A percentile compares a stretch with the other conserved stretches of the same genome.
Conservation (phyloP, 1,140 invertebrate species). For the Rhyzopertha dominica region DNA sequence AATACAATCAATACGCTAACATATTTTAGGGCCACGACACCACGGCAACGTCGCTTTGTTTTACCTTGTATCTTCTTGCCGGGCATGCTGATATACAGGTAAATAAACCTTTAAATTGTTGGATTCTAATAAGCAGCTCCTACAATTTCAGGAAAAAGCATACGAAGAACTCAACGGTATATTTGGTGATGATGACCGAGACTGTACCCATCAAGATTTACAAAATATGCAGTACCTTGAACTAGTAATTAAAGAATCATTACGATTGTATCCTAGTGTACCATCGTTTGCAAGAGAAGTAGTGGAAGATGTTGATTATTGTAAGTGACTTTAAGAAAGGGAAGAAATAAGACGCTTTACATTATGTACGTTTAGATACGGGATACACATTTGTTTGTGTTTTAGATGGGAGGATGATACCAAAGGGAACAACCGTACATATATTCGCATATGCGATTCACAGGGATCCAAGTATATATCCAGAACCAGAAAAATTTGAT, state of each 20-base stretch:
- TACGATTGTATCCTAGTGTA: conserved; percentile 50
- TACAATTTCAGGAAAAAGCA: conserved; percentile 45
- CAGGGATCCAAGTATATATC: too few relatives aligned
- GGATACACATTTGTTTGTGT: too few relatives aligned
- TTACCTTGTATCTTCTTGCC: conserved; percentile 40
- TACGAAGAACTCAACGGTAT: conserved; percentile 49
- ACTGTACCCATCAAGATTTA: conserved; percentile 42
- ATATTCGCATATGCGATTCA: too few relatives aligned
- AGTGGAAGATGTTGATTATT: conserved; percentile 44
- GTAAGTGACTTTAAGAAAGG: conserved; percentile 17
- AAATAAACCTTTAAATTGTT: background rate
- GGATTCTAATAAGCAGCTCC: too few relatives aligned
- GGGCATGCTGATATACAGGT: conserved; percentile 41
- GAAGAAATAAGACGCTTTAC: too few relatives aligned
- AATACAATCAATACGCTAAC: too few relatives aligned
- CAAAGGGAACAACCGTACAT: too few relatives aligned
- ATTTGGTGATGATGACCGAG: conserved; percentile 47
- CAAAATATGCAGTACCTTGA: conserved; percentile 50
- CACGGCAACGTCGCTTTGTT: conserved; percentile 43
- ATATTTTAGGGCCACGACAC: conserved; percentile 49
- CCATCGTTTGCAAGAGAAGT: conserved; percentile 57
- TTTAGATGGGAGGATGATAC: too few relatives aligned
- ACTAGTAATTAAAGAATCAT: conserved; percentile 46
- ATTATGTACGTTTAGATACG: too few relatives aligned
- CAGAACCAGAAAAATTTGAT: too few relatives aligned